These are phyloP conservation scores for Parasteatoda lunata DNA, from an alignment of 2,888 invertebrate genomes.

Conservation along the genomic window DNA sequence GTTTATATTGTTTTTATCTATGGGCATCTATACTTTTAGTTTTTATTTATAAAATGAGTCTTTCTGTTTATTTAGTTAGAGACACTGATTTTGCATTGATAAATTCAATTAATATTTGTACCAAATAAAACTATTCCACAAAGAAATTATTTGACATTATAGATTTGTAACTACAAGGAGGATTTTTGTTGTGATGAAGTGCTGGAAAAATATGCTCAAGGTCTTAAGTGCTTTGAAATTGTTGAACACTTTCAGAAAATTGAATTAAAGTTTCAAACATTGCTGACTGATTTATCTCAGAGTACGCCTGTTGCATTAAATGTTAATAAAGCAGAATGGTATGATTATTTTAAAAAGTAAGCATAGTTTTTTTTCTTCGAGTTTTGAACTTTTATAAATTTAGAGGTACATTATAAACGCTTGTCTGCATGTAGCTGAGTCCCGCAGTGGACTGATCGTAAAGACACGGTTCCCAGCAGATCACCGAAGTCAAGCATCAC, in stretches of 20 bases:
- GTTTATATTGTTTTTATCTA: too few species aligned
- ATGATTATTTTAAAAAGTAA: conserved; percentile 51
- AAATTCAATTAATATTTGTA: too few species aligned
- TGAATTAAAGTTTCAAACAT: conserved; percentile 33
- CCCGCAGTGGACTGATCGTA: too few species aligned
- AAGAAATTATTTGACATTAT: not conserved
- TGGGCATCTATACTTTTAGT: too few species aligned
- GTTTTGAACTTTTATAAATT: not conserved
- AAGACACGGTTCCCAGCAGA: too few species aligned
- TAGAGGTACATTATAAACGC: not conserved
- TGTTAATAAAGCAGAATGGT: conserved; percentile 34
- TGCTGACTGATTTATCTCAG: conserved; percentile 28
- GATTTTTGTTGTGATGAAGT: conserved; percentile 30
- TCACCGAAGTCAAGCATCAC: too few species aligned
- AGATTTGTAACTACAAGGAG: conserved; percentile 50
- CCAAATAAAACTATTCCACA: too few species aligned
- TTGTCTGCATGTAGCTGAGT: too few species aligned
- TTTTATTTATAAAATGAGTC: too few species aligned
- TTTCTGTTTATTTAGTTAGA: too few species aligned
- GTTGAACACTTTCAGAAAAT: conserved; percentile 32
- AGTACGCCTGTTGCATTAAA: conserved; percentile 18
- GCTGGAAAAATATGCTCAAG: conserved; percentile 7
- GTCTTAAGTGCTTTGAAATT: conserved; percentile 46
- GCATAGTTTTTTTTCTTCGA: not conserved
- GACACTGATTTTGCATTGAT: too few species aligned